A percentile compares a stretch with the other conserved stretches of the same genome.
Conservation (phyloP, 37 sponge, comb jelly and placozoan species). For the Beroe forskalii region DNA sequence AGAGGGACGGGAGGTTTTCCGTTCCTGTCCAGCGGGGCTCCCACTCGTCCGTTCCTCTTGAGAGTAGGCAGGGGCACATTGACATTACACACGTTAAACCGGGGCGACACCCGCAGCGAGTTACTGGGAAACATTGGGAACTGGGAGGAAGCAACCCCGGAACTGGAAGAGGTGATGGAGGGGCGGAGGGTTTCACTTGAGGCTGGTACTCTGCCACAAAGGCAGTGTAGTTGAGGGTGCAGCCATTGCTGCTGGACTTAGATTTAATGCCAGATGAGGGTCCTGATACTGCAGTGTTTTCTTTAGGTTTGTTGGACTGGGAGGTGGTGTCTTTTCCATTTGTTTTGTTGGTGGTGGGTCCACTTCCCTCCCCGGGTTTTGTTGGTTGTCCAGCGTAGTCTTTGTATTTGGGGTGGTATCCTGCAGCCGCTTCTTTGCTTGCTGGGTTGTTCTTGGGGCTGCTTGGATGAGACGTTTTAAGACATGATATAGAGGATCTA, state of each 20-base stretch:
- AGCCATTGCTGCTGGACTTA: no score
- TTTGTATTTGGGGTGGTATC: not conserved
- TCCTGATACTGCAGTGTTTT: no score
- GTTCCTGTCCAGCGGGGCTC: not conserved
- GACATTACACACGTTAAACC: not conserved
- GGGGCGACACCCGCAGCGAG: not conserved
- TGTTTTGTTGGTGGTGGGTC: no score
- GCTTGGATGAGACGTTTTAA: no score
- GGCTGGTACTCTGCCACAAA: not conserved
- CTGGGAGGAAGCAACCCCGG: not conserved
- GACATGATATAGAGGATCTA: no score
- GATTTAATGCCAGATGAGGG: no score
- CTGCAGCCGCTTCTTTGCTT: no score
- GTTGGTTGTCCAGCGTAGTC: not conserved
- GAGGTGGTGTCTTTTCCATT: no score
- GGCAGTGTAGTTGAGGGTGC: not conserved
- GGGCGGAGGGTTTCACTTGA: not conserved
- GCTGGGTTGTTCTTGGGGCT: no score
- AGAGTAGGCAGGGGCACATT: not conserved
- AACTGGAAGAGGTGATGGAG: no score
- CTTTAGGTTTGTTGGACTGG: no score
- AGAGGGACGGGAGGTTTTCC: not conserved
- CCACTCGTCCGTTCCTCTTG: not conserved
- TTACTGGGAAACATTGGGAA: not conserved
- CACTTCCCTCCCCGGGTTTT: no score